A percentile compares a stretch with the other conserved stretches of the same genome.
Conservation (phyloP, 2,113 vertebrate species). For the Hiodon alosoides region DNA sequence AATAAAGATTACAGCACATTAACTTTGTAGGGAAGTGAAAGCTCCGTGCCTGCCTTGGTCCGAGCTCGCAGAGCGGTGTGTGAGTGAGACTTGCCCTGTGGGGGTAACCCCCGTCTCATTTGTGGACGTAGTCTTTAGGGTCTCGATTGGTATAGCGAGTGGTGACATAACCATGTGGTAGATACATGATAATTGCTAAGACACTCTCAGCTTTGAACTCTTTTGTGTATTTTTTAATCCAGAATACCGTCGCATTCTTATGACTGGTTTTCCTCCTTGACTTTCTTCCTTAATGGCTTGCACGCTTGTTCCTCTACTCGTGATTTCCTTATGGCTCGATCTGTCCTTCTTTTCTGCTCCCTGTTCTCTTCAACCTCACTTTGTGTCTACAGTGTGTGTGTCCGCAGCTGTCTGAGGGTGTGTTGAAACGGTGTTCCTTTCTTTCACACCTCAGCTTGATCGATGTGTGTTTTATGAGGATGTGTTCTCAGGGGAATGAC, state of each 20-base stretch:
- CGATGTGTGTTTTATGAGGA: slow-evolving; percentile 62
- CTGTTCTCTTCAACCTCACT: neutral
- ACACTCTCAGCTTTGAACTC: too few species aligned
- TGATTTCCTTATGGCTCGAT: too few species aligned
- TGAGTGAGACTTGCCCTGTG: neutral
- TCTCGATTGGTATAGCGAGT: too few species aligned
- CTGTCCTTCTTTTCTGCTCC: neutral
- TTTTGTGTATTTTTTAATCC: too few species aligned
- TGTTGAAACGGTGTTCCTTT: slow-evolving; percentile 43
- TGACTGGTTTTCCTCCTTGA: neutral
- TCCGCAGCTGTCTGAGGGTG: too few species aligned
- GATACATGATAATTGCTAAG: too few species aligned
- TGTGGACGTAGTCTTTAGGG: neutral
- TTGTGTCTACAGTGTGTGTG: neutral
- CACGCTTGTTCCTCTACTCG: too few species aligned
- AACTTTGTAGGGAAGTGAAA: slow-evolving; percentile 36
- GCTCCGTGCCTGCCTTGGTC: slow-evolving; percentile 20
- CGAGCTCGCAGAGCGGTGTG: neutral
- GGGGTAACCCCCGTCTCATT: neutral
- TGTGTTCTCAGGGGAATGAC: slow-evolving; percentile 55
- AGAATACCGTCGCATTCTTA: too few species aligned
- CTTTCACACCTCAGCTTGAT: slow-evolving; percentile 62
- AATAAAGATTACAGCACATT: slow-evolving; percentile 47
- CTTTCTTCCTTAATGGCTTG: neutral
- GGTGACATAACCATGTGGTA: too few species aligned